Conservation (phyloP, 1,140 invertebrate genomes). For the Drosophila chauvacae region DNA sequence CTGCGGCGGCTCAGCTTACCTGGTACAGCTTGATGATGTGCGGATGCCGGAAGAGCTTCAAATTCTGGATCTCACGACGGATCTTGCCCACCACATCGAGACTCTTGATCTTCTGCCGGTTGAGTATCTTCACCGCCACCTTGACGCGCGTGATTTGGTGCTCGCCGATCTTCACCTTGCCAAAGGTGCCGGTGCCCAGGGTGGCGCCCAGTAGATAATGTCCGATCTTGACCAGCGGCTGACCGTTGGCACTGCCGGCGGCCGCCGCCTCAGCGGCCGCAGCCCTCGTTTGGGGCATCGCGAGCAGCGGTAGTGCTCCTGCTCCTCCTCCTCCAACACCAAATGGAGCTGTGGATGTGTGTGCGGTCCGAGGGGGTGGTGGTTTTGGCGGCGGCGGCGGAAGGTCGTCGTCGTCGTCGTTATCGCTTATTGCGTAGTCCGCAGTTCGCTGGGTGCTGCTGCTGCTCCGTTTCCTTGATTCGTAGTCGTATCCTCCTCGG, state of each 20-base stretch:
- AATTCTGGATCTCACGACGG: slow-evolving; percentile 98
- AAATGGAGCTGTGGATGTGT: background rate
- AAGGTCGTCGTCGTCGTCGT: slow-evolving; percentile 57
- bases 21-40: slow-evolving; percentile 99
- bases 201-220: slow-evolving; percentile 96
- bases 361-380: background rate
- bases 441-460: background rate
- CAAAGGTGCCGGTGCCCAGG: slow-evolving; percentile 95
- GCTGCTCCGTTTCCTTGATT: slow-evolving; percentile 6
- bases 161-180: slow-evolving; percentile 98
- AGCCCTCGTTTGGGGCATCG: slow-evolving; percentile 75
- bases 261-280: slow-evolving; percentile 73
- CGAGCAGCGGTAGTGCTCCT: slow-evolving; percentile 1
- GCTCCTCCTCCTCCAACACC: slow-evolving; percentile 5
- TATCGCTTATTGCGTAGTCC: slow-evolving; percentile 76
- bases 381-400: slow-evolving; percentile 8
- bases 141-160: slow-evolving; percentile 99
- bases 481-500: no score
- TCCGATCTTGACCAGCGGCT: slow-evolving; percentile 95
- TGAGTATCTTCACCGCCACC: slow-evolving; percentile 99
- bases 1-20: slow-evolving; percentile 84
- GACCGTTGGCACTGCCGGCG: slow-evolving; percentile 57
- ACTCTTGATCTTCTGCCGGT: slow-evolving; percentile 99
- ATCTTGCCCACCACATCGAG: slow-evolving; percentile 99
- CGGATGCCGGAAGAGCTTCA: slow-evolving; percentile 99